Conservation (phyloP, 1,140 invertebrate genomes). For the Drosophila lowei region DNA sequence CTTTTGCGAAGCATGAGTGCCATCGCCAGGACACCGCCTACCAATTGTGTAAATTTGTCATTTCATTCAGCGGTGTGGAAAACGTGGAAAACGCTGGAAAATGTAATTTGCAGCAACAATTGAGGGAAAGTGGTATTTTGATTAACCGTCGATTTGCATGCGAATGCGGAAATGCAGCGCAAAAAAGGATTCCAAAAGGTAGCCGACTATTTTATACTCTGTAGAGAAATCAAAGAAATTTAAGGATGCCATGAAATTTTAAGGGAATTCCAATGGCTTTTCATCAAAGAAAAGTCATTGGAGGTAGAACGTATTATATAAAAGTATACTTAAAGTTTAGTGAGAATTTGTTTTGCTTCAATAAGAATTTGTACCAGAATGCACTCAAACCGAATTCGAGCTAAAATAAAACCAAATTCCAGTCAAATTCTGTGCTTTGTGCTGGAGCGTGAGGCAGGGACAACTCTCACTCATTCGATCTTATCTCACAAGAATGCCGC, state of each 20-base stretch:
- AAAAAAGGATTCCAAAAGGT: constrained; percentile 2
- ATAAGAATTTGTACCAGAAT: too few species aligned
- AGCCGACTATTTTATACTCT: not conserved
- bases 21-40: constrained; percentile 11
- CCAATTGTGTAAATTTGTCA: constrained; percentile 51
- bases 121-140: constrained; percentile 61
- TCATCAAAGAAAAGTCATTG: not conserved
- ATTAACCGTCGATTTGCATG: constrained; percentile 70
- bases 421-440: too few species aligned
- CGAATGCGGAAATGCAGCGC: constrained; percentile 38
- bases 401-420: too few species aligned
- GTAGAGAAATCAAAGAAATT: not conserved
- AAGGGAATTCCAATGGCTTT: not conserved
- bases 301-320: too few species aligned
- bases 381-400: too few species aligned
- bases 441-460: too few species aligned
- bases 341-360: too few species aligned
- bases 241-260: too few species aligned
- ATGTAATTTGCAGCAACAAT: constrained; percentile 67
- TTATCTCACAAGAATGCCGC: too few species aligned
- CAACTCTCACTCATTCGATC: too few species aligned
- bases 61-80: constrained; percentile 27
- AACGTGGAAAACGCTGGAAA: constrained; percentile 21
- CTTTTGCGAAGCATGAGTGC: too few species aligned
- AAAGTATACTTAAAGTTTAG: too few species aligned